Percentiles rank a stretch among this genome's conserved stretches.
Evolutionary conservation across 1,140 invertebrate species (phyloP).

Genomic region (Spodoptera litura): DNA sequence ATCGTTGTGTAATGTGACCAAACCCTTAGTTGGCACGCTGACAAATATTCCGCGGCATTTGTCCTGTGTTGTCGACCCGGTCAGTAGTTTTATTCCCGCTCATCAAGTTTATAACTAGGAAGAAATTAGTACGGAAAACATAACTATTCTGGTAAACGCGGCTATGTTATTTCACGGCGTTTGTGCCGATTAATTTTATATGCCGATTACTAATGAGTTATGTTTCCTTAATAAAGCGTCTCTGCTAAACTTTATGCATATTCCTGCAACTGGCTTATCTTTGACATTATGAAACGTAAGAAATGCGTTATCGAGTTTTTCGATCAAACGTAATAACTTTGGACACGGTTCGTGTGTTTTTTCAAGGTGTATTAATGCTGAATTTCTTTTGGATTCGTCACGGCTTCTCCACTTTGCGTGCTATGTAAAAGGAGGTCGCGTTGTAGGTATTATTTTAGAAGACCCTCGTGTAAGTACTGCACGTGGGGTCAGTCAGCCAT

Average conservation of each 20-base stretch:
- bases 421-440: constrained; percentile 12
- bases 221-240: constrained; percentile 45
- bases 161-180: not conserved
- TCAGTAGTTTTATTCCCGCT: constrained; percentile 61
- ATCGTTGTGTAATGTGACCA: constrained; percentile 36
- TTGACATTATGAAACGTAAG: not conserved
- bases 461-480: constrained; percentile 4
- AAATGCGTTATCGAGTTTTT: not conserved
- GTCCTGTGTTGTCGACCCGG: constrained; percentile 67
- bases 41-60: constrained; percentile 73
- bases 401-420: constrained; percentile 5
- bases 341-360: constrained; percentile 7
- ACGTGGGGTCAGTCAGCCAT: constrained; percentile 46
- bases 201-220: constrained; percentile 19
- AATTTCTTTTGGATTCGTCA: constrained; percentile 37
- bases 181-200: constrained; percentile 19
- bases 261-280: constrained; percentile 1
- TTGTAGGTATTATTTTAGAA: constrained; percentile 8
- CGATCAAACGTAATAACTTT: not conserved
- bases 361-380: constrained; percentile 20
- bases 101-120: constrained; percentile 47
- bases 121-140: constrained; percentile 43
- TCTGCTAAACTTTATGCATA: constrained; percentile 11
- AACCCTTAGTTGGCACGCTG: constrained; percentile 69
- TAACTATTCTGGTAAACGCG: constrained; percentile 18